Evolutionary conservation across 2,113 vertebrate genomes (phyloP), one percentile per base, ranked within the genome.

Genomic region (Eudyptes chrysolophus): DNA sequence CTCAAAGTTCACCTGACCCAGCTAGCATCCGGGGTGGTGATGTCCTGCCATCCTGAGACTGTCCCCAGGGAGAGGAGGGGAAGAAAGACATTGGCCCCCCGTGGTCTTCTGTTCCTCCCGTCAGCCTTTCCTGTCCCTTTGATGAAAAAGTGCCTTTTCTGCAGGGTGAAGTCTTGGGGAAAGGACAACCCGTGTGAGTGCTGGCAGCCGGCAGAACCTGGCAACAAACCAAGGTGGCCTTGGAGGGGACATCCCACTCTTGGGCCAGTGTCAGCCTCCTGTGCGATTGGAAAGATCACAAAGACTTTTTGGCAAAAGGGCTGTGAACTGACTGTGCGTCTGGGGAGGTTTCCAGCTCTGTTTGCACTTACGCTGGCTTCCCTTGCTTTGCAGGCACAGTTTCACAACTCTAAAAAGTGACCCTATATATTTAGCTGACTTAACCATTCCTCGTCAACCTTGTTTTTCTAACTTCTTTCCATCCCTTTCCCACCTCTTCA

Each of bases 391-490:
- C 46, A 92, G 70, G 84, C 74, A 87, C 68, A 76, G 57, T 90
- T 95, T 94, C 61, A 61, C 93, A 60, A 2, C 38, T 91, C 91
- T 79, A 8, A 69, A 90, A 75, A 48, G 40, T 72, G 81, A 76
- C 82, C 74, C 81, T 87, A 2, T 65, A 18, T 94, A 65, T 97
- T 76, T 80, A 90, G 62, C 69, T 94, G 80, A 76, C 54, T 90
- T 83, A 36, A 81, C 58, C 3, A 4, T 81, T 92, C 65, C 32
- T 62, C 0, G 0, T 62, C 75, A 89, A 12, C 77, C 65, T 79
- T 75, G n/a, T n/a, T 88, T 91, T 87, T 84, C 65, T 70, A 30
- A 44, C 46, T 80, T 91, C 61, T 93, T 70, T 58, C 34, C 32
- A 58, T 91, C 49, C 19, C 8, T 80, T 92, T 81, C 69, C 78